These are phyloP conservation scores for Rapana venosa DNA, from an alignment of 2,888 invertebrate genomes.

Conservation along the genomic window DNA sequence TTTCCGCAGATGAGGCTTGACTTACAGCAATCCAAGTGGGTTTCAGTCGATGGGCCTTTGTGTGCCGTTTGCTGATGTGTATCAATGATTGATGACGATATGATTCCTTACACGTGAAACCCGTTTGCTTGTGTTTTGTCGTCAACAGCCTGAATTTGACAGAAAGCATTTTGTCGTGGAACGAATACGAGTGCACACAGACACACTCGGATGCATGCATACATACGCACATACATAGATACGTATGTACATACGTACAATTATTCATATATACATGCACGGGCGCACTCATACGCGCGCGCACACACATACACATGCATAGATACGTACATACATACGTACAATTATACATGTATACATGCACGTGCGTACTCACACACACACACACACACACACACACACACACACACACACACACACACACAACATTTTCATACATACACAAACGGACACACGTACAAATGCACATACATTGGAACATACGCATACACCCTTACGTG, in stretches of 20 bases:
- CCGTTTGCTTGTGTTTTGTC: too few species aligned
- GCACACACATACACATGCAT: not conserved
- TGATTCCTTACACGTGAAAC: too few species aligned
- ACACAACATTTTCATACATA: not conserved
- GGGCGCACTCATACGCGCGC: not conserved
- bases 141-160: too few species aligned
- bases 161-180: too few species aligned
- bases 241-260: not conserved
- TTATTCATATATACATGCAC: not conserved
- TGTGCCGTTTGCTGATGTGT: too few species aligned
- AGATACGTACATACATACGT: not conserved
- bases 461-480: not conserved
- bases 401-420: not conserved
- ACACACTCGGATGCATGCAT: not conserved
- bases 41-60: too few species aligned
- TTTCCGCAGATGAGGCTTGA: too few species aligned
- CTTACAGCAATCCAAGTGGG: too few species aligned
- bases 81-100: too few species aligned
- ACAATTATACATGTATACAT: not conserved
- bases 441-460: not conserved
- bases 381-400: slow-evolving; percentile 1
- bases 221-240: not conserved
- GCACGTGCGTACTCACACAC: not conserved
- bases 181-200: not conserved
- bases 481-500: not conserved